These are phyloP conservation scores for Lasioglossum figueresi DNA, from an alignment of 2,888 invertebrate genomes.

Conservation along the genomic window DNA sequence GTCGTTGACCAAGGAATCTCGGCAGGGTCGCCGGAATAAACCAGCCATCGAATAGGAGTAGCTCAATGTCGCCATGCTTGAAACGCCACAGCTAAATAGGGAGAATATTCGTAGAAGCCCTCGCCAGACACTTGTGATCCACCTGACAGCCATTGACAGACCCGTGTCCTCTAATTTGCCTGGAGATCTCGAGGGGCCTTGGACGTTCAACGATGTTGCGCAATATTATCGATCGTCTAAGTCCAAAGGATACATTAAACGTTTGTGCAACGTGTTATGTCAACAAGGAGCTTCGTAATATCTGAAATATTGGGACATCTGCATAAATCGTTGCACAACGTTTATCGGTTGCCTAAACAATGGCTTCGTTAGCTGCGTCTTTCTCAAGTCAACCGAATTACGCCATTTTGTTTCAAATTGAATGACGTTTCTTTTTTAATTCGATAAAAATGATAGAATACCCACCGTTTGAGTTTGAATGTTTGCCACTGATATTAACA, in stretches of 20 bases:
- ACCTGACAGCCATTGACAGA: not conserved
- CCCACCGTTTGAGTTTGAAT: not conserved
- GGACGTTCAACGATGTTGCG: not conserved
- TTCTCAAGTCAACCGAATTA: not conserved
- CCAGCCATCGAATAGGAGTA: constrained; percentile 8
- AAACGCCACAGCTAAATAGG: constrained; percentile 9
- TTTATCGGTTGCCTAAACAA: not conserved
- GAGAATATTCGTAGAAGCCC: constrained; percentile 7
- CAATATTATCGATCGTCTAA: not conserved
- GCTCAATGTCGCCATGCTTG: constrained; percentile 45
- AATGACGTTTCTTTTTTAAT: not conserved
- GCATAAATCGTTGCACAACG: not conserved
- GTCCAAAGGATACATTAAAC: not conserved
- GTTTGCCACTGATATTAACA: not conserved
- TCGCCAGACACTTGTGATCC: not conserved
- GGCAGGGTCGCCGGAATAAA: constrained; percentile 19
- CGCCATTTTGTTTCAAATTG: not conserved
- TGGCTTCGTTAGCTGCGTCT: not conserved
- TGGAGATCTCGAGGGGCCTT: not conserved
- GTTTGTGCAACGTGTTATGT: not conserved
- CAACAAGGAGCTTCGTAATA: not conserved
- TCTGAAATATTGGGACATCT: not conserved
- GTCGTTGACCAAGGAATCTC: constrained; percentile 19
- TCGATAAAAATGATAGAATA: not conserved
- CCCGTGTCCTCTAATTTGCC: not conserved